phyloP scores from a whole-genome alignment of 2,888 invertebrate genomes.

The Hydroisotoma schaefferi region DNA sequence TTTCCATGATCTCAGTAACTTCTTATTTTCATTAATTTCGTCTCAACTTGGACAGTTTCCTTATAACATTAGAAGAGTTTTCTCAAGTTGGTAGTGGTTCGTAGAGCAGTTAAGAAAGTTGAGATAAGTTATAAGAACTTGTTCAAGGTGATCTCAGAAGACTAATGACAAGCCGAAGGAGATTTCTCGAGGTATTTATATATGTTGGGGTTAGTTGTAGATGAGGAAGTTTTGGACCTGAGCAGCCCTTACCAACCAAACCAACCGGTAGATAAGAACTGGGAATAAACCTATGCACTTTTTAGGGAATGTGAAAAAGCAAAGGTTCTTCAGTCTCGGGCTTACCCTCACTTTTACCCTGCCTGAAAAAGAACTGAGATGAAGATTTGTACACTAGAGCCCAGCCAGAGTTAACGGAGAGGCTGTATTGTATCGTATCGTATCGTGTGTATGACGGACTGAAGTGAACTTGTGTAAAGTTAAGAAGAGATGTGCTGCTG shows the following conservation, averaged over 20 bases:
- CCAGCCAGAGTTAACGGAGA: not conserved
- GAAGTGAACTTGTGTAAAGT: too few species aligned
- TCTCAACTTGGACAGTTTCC: too few species aligned
- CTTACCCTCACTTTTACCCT: not conserved
- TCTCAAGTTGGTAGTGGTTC: too few species aligned
- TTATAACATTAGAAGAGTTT: too few species aligned
- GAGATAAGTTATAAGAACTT: too few species aligned
- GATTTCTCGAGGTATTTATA: slow-evolving; percentile 1
- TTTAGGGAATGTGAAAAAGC: slow-evolving; percentile 46
- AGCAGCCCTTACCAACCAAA: slow-evolving; percentile 44
- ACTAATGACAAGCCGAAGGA: slow-evolving; percentile 9
- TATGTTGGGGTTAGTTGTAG: slow-evolving; percentile 13
- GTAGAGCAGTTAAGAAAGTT: too few species aligned
- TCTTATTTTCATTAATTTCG: too few species aligned
- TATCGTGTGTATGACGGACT: too few species aligned
- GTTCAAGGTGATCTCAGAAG: not conserved
- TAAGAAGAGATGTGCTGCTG: too few species aligned
- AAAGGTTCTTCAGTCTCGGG: slow-evolving; percentile 37
- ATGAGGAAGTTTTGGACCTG: slow-evolving; percentile 30
- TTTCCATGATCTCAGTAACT: too few species aligned
- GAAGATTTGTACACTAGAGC: not conserved
- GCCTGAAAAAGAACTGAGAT: not conserved
- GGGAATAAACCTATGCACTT: slow-evolving; percentile 24
- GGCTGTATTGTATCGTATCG: too few species aligned
- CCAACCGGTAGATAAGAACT: slow-evolving; percentile 47